A percentile compares a stretch with the other conserved stretches of the same genome.
Evolutionary conservation across 2,797 vertebrate species (phyloP).

Genomic region (Lerista edwardsae): DNA sequence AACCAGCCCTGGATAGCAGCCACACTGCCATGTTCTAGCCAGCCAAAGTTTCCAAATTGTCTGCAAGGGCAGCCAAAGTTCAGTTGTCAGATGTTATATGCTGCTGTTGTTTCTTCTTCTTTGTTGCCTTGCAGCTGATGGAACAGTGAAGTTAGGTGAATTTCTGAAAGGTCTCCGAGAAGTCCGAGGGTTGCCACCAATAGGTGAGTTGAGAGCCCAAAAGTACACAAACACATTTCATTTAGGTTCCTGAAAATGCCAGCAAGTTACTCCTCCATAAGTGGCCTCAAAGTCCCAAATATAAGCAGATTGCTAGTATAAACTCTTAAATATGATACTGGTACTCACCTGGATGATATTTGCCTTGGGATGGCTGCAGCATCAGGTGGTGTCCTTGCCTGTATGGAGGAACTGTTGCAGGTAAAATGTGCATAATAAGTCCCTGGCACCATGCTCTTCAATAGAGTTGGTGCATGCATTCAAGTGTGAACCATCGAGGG

Average conservation of each 20-base stretch:
- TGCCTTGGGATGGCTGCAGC: background rate
- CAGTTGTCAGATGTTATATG: background rate
- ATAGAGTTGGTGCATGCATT: background rate
- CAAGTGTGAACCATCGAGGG: background rate
- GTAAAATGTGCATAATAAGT: background rate
- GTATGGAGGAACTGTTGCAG: background rate
- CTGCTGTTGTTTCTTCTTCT: background rate
- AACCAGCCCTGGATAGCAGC: background rate
- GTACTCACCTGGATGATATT: background rate
- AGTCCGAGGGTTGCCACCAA: background rate
- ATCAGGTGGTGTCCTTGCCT: background rate
- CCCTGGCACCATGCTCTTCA: background rate
- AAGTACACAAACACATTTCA: background rate
- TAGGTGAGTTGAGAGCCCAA: conserved; percentile 20
- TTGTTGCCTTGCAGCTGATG: conserved; percentile 23
- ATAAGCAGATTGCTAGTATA: too few species aligned
- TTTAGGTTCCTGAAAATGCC: background rate
- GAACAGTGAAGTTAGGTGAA: background rate
- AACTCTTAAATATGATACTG: background rate
- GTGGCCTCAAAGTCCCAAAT: background rate
- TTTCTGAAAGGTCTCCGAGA: conserved; percentile 23
- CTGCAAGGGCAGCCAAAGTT: background rate
- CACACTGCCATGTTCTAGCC: background rate
- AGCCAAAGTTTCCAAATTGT: background rate
- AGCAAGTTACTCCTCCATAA: background rate